These are phyloP conservation scores for Plusia festucae DNA, from an alignment of 2,888 invertebrate species.

Conservation along the genomic window DNA sequence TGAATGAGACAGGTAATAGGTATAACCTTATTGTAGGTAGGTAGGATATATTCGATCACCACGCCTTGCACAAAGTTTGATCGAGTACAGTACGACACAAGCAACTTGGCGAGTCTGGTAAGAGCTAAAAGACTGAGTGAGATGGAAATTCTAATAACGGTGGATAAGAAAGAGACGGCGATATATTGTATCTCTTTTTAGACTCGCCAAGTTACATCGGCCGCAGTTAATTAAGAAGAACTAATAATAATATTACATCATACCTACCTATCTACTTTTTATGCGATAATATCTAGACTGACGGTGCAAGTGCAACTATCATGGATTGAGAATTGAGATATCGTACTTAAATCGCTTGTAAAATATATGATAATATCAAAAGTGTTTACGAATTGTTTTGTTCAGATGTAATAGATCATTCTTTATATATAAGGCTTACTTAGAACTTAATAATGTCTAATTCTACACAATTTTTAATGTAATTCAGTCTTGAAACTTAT, in stretches of 20 bases:
- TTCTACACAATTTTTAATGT: constrained; percentile 54
- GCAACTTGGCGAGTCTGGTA: too few relatives aligned
- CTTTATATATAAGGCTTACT: constrained; percentile 29
- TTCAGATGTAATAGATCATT: constrained; percentile 16
- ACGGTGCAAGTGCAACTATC: not conserved
- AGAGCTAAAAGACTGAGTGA: too few relatives aligned
- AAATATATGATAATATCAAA: not conserved
- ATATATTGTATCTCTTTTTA: too few relatives aligned
- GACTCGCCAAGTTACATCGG: too few relatives aligned
- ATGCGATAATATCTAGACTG: not conserved
- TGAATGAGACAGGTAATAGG: too few relatives aligned
- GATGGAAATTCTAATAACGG: too few relatives aligned
- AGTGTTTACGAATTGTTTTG: constrained; percentile 1
- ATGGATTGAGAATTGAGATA: not conserved
- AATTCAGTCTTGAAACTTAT: constrained; percentile 66
- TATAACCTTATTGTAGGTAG: too few relatives aligned
- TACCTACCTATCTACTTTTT: not conserved
- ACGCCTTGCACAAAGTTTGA: too few relatives aligned
- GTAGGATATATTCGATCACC: too few relatives aligned
- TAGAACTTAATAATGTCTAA: constrained; percentile 38
- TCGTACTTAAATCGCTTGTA: not conserved
- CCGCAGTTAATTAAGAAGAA: too few relatives aligned
- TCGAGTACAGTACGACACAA: too few relatives aligned
- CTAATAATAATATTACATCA: not conserved
- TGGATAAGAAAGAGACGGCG: too few relatives aligned